Base-by-base conservation (phyloP, 2,888 invertebrate species). In the Diabrotica balteata region DNA sequence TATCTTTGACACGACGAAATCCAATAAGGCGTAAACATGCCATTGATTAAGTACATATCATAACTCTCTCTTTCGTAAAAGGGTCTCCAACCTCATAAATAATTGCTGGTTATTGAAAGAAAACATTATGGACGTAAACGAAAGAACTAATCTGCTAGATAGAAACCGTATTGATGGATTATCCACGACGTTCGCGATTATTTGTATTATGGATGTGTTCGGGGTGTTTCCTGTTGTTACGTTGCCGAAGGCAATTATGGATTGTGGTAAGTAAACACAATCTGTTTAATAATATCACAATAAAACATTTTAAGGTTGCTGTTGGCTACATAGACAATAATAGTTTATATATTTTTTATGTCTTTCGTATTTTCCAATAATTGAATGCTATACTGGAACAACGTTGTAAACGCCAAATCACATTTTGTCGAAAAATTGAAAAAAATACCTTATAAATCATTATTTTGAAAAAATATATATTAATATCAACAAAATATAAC, bases 221-320 rank as follows among this genome's bases (percentile, higher is more conserved):
- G 94, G 94, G 52, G 93, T 94, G 0, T 93, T 94, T 79, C 94
- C 94, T 0, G 89, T 94, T 2, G 88, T 94, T 10, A 89, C 93
- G 0, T 81, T 94, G 66, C 93, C 94, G 0, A 89, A 90, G 74
- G 87, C 92, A 43, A 87, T 94, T 32, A 90, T 93, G 55, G 87
- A 90, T 74, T 92, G 93, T 80, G 94, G 94, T 92, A 80, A 86
- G 84, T 74, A 58, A 32, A 70, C 68, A 61, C 55, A 32, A 2
- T 4, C 4, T 1, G 32, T 32, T 32, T 32, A 32, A 32, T 32
- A 32, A 17, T 17, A 17, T 17, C 17, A 2, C 17, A 17, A 17
- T 17, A 17, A 17, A 17, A 17, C 17, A 2, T 17, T 17, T 17
- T 17, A 17, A 17, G 1, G 2, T 1, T 17, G 17, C 17, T 17